Evolutionary conservation across 2,888 invertebrate genomes (phyloP).

Genomic region (Leucophora obtusa): DNA sequence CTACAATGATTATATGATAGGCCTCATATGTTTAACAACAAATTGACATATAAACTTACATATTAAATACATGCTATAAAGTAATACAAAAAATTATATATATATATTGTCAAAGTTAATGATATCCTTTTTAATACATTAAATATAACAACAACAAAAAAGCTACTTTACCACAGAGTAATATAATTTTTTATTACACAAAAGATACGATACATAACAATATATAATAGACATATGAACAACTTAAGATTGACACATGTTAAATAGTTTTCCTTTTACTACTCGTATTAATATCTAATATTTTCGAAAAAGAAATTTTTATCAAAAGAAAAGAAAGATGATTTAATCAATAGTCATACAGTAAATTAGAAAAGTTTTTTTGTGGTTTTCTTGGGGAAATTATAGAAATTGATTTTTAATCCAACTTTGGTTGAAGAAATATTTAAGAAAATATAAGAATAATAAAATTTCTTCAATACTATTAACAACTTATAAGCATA

Average conservation of each 20-base stretch:
- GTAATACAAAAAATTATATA: too few species aligned
- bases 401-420: slow-evolving; percentile 24
- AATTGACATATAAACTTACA: neutral
- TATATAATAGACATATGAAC: neutral
- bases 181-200: too few species aligned
- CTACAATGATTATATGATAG: too few species aligned
- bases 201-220: too few species aligned
- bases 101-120: slow-evolving; percentile 46
- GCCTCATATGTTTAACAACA: too few species aligned
- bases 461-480: slow-evolving; percentile 26
- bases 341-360: slow-evolving; percentile 1
- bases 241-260: slow-evolving; percentile 28
- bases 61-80: neutral
- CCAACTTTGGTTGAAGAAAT: neutral
- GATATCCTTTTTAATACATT: slow-evolving; percentile 34
- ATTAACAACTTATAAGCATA: slow-evolving; percentile 37
- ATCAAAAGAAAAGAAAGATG: neutral
- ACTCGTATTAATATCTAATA: neutral
- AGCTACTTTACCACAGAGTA: neutral
- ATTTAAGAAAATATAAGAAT: too few species aligned
- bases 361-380: slow-evolving; percentile 14
- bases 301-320: neutral
- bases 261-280: neutral
- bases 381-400: neutral
- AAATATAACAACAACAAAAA: neutral